phyloP scores from a whole-genome alignment of 2,113 vertebrate genomes.

The Chionis minor region DNA sequence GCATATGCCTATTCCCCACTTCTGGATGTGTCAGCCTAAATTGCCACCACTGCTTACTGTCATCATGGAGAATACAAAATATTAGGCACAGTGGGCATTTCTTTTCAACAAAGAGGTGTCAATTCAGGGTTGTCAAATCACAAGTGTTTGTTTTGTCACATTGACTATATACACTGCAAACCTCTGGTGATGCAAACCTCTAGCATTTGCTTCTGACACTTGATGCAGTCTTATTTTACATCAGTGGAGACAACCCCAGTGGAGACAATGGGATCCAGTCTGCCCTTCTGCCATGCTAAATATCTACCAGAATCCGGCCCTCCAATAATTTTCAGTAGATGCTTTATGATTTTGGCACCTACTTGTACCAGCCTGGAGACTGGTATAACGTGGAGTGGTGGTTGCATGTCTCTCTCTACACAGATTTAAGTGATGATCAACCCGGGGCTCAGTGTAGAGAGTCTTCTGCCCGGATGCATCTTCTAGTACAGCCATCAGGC shows the following conservation, averaged over 20 bases:
- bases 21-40: not conserved
- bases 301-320: not conserved
- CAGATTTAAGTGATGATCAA: not conserved
- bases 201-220: not conserved
- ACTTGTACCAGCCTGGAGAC: not conserved
- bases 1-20: not conserved
- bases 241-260: not conserved
- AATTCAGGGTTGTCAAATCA: not conserved
- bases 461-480: not conserved
- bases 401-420: not conserved
- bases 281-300: not conserved
- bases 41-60: accelerated
- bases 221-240: not conserved
- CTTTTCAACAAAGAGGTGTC: not conserved
- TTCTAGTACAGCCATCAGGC: not conserved
- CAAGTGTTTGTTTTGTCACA: not conserved
- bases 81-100: not conserved
- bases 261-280: not conserved
- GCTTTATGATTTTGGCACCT: not conserved
- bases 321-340: not conserved
- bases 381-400: accelerated
- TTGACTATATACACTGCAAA: not conserved
- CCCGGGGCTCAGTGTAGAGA: not conserved
- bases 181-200: not conserved
- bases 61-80: not conserved